These are phyloP conservation scores for Stegophylla sp. DNA, from an alignment of 2,888 invertebrate species.

Conservation along the genomic window DNA sequence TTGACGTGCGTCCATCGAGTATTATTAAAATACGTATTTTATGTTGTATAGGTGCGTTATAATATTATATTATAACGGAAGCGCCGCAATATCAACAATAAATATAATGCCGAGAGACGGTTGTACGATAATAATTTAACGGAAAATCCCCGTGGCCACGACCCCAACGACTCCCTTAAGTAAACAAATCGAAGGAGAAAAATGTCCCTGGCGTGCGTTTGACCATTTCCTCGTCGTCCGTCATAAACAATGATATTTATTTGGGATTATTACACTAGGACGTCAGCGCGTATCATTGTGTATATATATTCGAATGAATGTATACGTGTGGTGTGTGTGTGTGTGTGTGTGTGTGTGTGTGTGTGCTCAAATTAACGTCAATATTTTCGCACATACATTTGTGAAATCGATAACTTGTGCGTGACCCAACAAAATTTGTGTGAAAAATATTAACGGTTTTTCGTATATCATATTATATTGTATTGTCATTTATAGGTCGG, in stretches of 20 bases:
- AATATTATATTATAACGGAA: neutral
- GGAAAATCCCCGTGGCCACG: constrained; percentile 1
- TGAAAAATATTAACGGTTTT: neutral
- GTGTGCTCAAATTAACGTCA: too few relatives aligned
- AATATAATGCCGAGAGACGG: neutral
- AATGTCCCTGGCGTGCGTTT: neutral
- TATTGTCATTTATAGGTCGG: too few relatives aligned
- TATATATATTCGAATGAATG: neutral
- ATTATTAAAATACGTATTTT: neutral
- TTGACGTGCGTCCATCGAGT: constrained; percentile 31
- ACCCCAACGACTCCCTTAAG: constrained; percentile 29
- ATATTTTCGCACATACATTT: neutral
- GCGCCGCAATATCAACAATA: constrained; percentile 11
- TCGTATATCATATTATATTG: too few relatives aligned
- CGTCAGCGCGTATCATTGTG: neutral
- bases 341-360: too few relatives aligned
- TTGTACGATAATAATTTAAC: constrained; percentile 10
- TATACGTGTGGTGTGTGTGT: neutral
- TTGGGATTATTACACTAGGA: constrained; percentile 19
- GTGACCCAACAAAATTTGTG: constrained; percentile 4
- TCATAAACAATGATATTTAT: constrained; percentile 33
- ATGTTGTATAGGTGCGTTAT: neutral
- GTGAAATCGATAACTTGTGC: neutral
- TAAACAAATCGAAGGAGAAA: constrained; percentile 30
- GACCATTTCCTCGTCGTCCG: neutral